Evolutionary conservation across 2,797 vertebrate genomes (phyloP), one percentile per base, ranked within the genome.

Genomic region (Pitangus sulphuratus): DNA sequence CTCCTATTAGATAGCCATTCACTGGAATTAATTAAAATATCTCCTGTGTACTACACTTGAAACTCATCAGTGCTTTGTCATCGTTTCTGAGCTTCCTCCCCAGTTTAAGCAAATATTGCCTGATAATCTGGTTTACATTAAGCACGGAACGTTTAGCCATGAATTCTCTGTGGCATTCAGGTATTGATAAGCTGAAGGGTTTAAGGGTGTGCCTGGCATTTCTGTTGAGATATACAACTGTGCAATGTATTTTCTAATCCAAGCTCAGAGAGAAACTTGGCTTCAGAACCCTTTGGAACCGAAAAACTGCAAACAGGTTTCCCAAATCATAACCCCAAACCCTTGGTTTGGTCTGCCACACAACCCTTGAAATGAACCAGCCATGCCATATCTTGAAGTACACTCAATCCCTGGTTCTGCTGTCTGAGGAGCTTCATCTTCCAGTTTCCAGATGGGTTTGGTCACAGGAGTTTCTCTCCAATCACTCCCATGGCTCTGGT

Each of bases 131-230:
- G n/a, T 90, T 91, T 88, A 48, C 50, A 57, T 50, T 45, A 31
- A 61, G 14, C 69, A 58, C 19, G 51, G 68, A 81, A 87, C 6
- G 2, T 74, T 64, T n/a, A 65, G 76, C 69, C 74, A 72, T 89
- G 90, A 93, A 95, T 83, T 83, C 61, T 28, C 74, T 40, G 72
- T 50, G 83, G 77, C 80, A 87, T 91, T 91, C 82, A 87, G 83
- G 76, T 84, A 74, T 90, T 93, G 92, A 94, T 65, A 84, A 84
- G 61, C 54, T 77, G 57, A 76, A 78, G 54, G 9, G 44, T 81
- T 90, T 77, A 44, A 93, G 83, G 85, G 90, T 62, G 88, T 91
- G 85, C 58, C 85, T 69, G 42, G 83, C 39, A 31, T 58, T 91
- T 90, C 83, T 96, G 79, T 95, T 86, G 74, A 51, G 86, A 61